These are phyloP conservation scores for Saguinus midas DNA, from an alignment of 2,113 vertebrate genomes.

Conservation along the genomic window DNA sequence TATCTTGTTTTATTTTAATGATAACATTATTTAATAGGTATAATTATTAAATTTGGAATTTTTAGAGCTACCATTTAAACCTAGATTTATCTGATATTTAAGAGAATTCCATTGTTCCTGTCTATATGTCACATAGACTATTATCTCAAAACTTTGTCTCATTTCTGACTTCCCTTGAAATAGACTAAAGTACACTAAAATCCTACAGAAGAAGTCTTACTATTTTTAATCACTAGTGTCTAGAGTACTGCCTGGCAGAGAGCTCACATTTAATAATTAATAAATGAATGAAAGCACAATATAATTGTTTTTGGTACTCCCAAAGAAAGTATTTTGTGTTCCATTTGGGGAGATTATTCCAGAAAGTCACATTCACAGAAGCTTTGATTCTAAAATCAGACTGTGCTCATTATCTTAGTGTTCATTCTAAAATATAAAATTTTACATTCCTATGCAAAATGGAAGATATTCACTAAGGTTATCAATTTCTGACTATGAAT, in stretches of 20 bases:
- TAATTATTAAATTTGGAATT: not conserved
- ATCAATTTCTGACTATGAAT: not conserved
- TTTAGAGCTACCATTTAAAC: not conserved
- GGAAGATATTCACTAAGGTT: not conserved
- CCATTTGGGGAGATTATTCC: not conserved
- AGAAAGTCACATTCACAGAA: not conserved
- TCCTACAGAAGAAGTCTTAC: not conserved
- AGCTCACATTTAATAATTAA: not conserved
- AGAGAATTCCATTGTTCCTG: fast-evolving
- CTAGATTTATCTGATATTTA: not conserved
- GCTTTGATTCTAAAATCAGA: not conserved
- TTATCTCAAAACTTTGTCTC: not conserved
- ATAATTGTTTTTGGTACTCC: not conserved
- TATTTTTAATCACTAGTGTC: not conserved
- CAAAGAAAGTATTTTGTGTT: not conserved
- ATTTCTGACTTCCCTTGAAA: not conserved
- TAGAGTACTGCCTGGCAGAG: not conserved
- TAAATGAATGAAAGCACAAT: not conserved
- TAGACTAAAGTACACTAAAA: not conserved
- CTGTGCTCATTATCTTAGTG: not conserved
- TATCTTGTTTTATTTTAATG: not conserved
- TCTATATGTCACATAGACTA: not conserved
- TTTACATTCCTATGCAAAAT: not conserved
- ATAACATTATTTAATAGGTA: fast-evolving
- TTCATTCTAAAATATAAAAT: not conserved